Evolutionary conservation across 2,888 invertebrate species (phyloP).

Genomic region (Acrobasis repandana): DNA sequence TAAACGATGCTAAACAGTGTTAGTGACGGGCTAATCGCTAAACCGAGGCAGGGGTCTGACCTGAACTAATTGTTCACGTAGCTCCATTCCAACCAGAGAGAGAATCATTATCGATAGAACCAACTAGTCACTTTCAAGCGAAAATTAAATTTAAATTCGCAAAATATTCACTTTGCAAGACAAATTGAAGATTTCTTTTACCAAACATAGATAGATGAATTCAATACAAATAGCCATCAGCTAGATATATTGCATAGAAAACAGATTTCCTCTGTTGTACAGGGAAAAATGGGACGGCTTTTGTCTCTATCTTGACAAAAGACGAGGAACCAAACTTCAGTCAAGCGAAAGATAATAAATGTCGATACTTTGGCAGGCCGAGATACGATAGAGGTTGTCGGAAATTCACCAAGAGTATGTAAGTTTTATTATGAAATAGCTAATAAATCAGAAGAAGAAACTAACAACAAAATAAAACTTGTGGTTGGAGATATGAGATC

Average conservation of each 20-base stretch:
- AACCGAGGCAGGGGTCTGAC: constrained; percentile 32
- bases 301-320: constrained; percentile 24
- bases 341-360: constrained; percentile 24
- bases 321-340: constrained; percentile 23
- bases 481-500: not conserved
- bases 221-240: constrained; percentile 11
- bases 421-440: constrained; percentile 20
- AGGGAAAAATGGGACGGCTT: constrained; percentile 23
- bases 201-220: constrained; percentile 3
- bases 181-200: not conserved
- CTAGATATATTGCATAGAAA: constrained; percentile 17
- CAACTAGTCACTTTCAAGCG: not conserved
- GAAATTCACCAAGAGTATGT: constrained; percentile 11
- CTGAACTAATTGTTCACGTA: constrained; percentile 26
- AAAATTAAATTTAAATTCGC: not conserved
- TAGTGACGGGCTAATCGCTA: constrained; percentile 33
- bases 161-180: not conserved
- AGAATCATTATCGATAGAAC: not conserved
- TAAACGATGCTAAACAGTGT: constrained; percentile 46
- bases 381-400: constrained; percentile 20
- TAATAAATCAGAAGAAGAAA: constrained; percentile 21
- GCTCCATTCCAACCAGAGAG: constrained; percentile 3
- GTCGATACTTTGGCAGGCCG: constrained; percentile 22
- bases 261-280: constrained; percentile 17
- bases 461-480: constrained; percentile 17